Percentiles rank a stretch among this genome's conserved stretches.
Evolutionary conservation across 2,797 vertebrate species (phyloP).

Genomic region (Agapornis canus): DNA sequence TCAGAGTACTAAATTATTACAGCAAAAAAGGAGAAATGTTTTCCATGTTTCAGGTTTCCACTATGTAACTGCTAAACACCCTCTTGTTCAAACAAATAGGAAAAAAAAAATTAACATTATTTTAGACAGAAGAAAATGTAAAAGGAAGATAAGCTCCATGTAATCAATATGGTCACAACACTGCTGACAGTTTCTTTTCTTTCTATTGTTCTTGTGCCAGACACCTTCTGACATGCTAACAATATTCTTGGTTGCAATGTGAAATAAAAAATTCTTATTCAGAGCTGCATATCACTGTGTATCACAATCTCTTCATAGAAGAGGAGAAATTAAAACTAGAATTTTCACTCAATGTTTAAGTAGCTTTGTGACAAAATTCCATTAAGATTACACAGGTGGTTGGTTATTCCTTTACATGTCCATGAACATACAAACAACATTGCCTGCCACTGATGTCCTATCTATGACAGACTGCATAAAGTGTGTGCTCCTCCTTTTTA

Average conservation of each 20-base stretch:
- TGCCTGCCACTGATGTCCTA: not conserved
- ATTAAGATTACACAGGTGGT: not conserved
- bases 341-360: not conserved
- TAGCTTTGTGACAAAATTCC: not conserved
- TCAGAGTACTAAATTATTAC: not conserved
- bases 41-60: not conserved
- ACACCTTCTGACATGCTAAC: not conserved
- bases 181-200: not conserved
- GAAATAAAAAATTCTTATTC: not conserved
- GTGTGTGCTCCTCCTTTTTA: not conserved
- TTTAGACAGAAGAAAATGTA: not conserved
- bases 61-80: not conserved
- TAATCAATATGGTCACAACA: slow-evolving; percentile 20
- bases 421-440: not conserved
- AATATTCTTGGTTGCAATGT: not conserved
- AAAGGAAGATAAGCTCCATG: not conserved
- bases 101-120: not conserved
- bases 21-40: not conserved
- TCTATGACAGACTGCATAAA: accelerated
- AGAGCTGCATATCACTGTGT: not conserved
- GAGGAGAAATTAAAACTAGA: not conserved
- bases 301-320: not conserved
- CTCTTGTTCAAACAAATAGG: not conserved
- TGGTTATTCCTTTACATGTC: not conserved
- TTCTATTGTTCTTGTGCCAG: not conserved